Evolutionary conservation across 2,113 vertebrate species (phyloP).

Genomic region (Microcebus lehilahytsara): DNA sequence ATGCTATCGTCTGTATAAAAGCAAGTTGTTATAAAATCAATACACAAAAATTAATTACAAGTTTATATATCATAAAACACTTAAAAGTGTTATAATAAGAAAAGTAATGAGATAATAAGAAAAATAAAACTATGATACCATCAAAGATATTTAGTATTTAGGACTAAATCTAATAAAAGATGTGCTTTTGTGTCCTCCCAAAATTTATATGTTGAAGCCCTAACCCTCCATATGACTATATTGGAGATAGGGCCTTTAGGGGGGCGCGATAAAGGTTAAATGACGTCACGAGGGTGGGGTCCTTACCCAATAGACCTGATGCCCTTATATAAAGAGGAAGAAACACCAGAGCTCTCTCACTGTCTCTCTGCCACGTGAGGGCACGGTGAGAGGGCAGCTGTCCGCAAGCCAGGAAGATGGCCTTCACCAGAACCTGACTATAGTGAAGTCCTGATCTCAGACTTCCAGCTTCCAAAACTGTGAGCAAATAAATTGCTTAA

Average conservation of each 20-base stretch:
- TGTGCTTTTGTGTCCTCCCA: background rate
- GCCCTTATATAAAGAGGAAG: background rate
- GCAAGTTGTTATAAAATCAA: background rate
- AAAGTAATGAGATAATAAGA: too few relatives aligned
- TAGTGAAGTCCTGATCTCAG: background rate
- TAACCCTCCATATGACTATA: background rate
- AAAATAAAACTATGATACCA: background rate
- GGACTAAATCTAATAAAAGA: background rate
- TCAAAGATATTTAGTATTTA: constrained; percentile 5
- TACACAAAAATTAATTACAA: background rate
- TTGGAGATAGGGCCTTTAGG: background rate
- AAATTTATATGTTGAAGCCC: background rate
- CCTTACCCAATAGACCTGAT: background rate
- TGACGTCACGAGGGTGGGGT: background rate
- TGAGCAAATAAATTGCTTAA: background rate
- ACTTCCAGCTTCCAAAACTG: background rate
- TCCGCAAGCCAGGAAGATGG: background rate
- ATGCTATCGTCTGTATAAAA: background rate
- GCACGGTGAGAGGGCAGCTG: background rate
- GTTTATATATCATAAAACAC: background rate
- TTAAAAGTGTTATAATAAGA: background rate
- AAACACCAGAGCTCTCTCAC: background rate
- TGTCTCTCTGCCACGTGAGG: background rate
- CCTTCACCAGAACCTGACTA: background rate
- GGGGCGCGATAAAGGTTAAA: background rate